Conservation (phyloP, 30 jellyfish, hydroid and myxozoan genomes). For the Pelagia noctiluca region DNA sequence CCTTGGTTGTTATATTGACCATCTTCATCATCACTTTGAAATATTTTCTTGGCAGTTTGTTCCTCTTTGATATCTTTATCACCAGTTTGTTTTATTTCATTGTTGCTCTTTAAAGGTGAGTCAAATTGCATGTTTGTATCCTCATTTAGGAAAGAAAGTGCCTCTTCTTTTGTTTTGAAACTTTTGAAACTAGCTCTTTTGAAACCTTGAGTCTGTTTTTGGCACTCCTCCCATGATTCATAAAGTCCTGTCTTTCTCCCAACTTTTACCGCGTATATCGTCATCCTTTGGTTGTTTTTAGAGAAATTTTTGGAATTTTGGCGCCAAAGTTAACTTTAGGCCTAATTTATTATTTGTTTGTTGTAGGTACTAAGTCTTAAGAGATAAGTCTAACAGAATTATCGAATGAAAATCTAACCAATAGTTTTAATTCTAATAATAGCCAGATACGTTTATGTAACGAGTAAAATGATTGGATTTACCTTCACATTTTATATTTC, state of each 20-base stretch:
- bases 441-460: no score
- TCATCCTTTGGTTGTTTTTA: neutral
- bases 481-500: no score
- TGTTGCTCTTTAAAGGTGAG: neutral
- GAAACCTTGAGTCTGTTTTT: constrained; percentile 8
- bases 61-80: constrained; percentile 15
- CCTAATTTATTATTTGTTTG: neutral
- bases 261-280: neutral
- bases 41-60: neutral
- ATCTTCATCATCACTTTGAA: neutral
- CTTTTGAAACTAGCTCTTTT: constrained; percentile 4
- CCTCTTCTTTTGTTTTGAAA: constrained; percentile 27
- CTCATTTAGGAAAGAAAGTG: neutral
- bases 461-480: no score
- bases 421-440: no score
- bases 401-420: no score
- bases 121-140: neutral
- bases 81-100: neutral
- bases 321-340: neutral
- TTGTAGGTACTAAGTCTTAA: no score
- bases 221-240: constrained; percentile 13
- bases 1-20: neutral
- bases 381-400: no score
- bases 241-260: constrained; percentile 9
- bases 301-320: neutral